A percentile compares a stretch with the other conserved stretches of the same genome.
These are phyloP conservation scores for Apocheima hispidaria DNA, from an alignment of 2,888 invertebrate species.

Conservation along the genomic window DNA sequence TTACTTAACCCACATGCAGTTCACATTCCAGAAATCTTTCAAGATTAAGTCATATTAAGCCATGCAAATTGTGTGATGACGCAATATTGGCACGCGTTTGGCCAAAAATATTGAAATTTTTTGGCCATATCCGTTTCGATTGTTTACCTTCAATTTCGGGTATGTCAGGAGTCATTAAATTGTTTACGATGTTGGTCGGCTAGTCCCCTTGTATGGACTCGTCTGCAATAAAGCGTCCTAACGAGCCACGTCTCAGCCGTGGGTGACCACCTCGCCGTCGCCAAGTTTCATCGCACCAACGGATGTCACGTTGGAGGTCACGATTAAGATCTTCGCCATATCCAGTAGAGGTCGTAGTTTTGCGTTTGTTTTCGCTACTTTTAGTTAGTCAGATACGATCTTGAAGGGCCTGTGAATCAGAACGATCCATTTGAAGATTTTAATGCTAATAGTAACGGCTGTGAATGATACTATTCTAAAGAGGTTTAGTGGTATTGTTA, in stretches of 20 bases:
- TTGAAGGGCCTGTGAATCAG: conserved; percentile 36
- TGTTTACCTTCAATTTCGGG: conserved; percentile 55
- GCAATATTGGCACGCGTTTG: conserved; percentile 22
- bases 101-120: conserved; percentile 31
- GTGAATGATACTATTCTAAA: too few relatives aligned
- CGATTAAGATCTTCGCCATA: conserved; percentile 65
- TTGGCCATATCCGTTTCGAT: conserved; percentile 50
- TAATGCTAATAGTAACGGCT: too few relatives aligned
- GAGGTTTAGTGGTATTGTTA: conserved; percentile 33
- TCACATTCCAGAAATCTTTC: conserved; percentile 36
- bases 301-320: conserved; percentile 70
- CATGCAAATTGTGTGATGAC: conserved; percentile 23
- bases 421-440: conserved; percentile 19
- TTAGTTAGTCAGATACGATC: conserved; percentile 37
- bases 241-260: conserved; percentile 72
- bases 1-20: conserved; percentile 30
- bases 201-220: conserved; percentile 65
- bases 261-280: conserved; percentile 70
- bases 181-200: conserved; percentile 60
- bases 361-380: conserved; percentile 53
- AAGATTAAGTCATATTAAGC: conserved; percentile 40
- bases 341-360: conserved; percentile 50
- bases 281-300: conserved; percentile 63
- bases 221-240: conserved; percentile 62
- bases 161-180: conserved; percentile 58